These are phyloP conservation scores for Trichomycterus rosablanca DNA, from an alignment of 2,113 vertebrate species.

Conservation along the genomic window DNA sequence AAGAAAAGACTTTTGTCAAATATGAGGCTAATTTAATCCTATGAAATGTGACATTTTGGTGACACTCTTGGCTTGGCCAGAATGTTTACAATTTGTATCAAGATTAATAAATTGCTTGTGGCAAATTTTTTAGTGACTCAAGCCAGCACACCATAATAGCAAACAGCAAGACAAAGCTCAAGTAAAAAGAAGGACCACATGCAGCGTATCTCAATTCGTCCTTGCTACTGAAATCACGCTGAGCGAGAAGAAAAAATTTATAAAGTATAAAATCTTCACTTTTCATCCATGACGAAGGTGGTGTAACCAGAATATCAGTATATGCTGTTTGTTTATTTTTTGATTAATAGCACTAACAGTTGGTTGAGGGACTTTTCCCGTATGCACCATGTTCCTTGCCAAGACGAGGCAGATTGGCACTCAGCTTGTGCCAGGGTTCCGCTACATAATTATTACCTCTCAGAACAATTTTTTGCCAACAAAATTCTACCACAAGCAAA, in stretches of 20 bases:
- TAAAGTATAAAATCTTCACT: no score
- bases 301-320: no score
- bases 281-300: no score
- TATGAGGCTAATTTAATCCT: conserved; percentile 46
- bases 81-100: conserved; percentile 45
- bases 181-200: background rate
- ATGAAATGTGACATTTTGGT: conserved; percentile 43
- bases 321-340: no score
- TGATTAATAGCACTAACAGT: no score
- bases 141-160: no score
- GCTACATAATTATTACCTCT: conserved; percentile 47
- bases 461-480: conserved; percentile 38
- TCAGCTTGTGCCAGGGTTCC: conserved; percentile 38
- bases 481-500: conserved; percentile 43
- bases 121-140: conserved; percentile 61
- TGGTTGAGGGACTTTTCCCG: no score
- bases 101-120: conserved; percentile 68
- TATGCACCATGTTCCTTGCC: conserved; percentile 18
- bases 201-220: no score
- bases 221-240: no score
- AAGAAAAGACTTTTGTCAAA: conserved; percentile 49
- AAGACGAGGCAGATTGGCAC: conserved; percentile 38
- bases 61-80: conserved; percentile 39
- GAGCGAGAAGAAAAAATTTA: no score
- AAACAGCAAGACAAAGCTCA: no score